phyloP scores from a whole-genome alignment of 2,888 invertebrate species.

The Phaonia tiefii region DNA sequence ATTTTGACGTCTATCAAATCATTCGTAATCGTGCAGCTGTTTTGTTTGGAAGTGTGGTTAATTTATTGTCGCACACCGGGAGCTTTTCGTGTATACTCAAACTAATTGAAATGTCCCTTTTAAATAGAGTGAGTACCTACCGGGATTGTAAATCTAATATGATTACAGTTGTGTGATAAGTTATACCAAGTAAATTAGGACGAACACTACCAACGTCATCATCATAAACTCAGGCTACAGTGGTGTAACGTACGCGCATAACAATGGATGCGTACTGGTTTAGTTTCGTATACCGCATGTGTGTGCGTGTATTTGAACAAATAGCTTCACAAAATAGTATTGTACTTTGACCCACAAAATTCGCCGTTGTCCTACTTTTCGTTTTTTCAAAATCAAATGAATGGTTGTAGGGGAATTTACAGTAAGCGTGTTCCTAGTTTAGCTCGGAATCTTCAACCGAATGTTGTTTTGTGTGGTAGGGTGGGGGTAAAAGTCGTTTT shows the following conservation, averaged over 20 bases:
- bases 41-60: conserved; percentile 24
- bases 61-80: conserved; percentile 4
- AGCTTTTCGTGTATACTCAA: not conserved
- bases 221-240: not conserved
- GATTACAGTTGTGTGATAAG: not conserved
- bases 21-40: conserved; percentile 44
- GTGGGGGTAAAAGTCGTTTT: too few relatives aligned
- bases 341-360: conserved; percentile 1
- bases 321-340: not conserved
- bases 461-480: too few relatives aligned
- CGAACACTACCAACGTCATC: not conserved
- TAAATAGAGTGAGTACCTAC: conserved; percentile 51
- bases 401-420: too few relatives aligned
- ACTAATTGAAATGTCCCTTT: conserved; percentile 48
- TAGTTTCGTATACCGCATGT: not conserved
- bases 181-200: too few relatives aligned
- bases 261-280: not conserved
- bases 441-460: too few relatives aligned
- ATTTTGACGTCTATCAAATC: conserved; percentile 1
- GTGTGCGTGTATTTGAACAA: too few relatives aligned
- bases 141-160: too few relatives aligned
- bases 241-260: not conserved
- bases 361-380: too few relatives aligned
- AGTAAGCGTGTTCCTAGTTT: too few relatives aligned
- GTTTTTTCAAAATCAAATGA: too few relatives aligned